A percentile compares a stretch with the other conserved stretches of the same genome.
Evolutionary conservation across 1,140 invertebrate species (phyloP).

Genomic region (Drosophila paulistorum): DNA sequence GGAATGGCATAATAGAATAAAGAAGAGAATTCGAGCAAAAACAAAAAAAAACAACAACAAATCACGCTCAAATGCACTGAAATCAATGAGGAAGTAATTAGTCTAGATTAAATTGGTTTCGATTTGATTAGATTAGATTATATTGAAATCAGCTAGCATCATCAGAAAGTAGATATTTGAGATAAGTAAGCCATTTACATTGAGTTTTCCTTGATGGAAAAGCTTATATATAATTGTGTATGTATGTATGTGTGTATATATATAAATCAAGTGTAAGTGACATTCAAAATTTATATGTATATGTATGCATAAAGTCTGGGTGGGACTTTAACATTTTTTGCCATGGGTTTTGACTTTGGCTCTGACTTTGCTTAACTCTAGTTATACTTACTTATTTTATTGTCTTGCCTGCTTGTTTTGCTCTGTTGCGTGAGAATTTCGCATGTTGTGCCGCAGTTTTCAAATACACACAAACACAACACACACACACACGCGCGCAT

Average conservation of each 20-base stretch:
- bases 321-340: background rate
- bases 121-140: conserved; percentile 36
- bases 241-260: conserved; percentile 5
- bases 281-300: conserved; percentile 70
- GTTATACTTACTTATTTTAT: conserved; percentile 24
- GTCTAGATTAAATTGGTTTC: conserved; percentile 48
- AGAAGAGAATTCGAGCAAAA: conserved; percentile 5
- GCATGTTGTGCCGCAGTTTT: conserved; percentile 64
- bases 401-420: conserved; percentile 41
- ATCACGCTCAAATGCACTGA: conserved; percentile 54
- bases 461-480: conserved; percentile 21
- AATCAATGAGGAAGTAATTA: conserved; percentile 79
- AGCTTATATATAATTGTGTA: too few relatives aligned
- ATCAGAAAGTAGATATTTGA: too few relatives aligned
- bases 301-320: conserved; percentile 30
- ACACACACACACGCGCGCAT: conserved; percentile 28
- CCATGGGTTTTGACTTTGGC: conserved; percentile 4
- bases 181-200: background rate
- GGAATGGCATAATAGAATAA: background rate
- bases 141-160: conserved; percentile 4
- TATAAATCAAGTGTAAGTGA: conserved; percentile 80
- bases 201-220: conserved; percentile 16
- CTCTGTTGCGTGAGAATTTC: conserved; percentile 75
- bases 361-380: conserved; percentile 12
- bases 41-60: background rate